These are phyloP conservation scores for Hippocampus kuda DNA, from an alignment of 2,797 vertebrate species.

Conservation along the genomic window DNA sequence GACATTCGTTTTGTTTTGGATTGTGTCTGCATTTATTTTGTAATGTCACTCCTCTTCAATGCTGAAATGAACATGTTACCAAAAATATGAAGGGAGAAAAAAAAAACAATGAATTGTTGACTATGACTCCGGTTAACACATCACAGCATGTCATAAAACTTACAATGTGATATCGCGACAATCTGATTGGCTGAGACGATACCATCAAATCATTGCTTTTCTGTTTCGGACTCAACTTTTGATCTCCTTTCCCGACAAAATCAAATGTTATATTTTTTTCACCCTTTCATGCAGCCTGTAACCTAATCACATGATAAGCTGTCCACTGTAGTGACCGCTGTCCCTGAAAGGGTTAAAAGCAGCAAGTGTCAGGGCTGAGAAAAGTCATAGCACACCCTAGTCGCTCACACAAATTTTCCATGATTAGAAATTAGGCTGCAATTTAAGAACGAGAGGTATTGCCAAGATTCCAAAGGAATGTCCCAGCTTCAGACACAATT, in stretches of 20 bases:
- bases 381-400: too few relatives aligned
- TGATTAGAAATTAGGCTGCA: not conserved
- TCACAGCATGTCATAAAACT: too few relatives aligned
- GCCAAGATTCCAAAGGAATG: not conserved
- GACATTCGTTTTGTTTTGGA: not conserved
- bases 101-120: too few relatives aligned
- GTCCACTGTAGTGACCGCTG: too few relatives aligned
- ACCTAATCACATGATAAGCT: too few relatives aligned
- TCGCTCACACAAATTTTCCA: too few relatives aligned
- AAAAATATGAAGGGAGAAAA: not conserved
- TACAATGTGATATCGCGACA: too few relatives aligned
- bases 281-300: too few relatives aligned
- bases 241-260: slow-evolving; percentile 1
- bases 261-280: not conserved
- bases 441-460: not conserved
- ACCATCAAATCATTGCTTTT: not conserved
- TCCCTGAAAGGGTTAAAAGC: not conserved
- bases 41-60: not conserved
- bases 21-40: not conserved
- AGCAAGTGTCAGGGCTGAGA: not conserved
- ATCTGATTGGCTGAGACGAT: not conserved
- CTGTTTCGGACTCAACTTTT: too few relatives aligned
- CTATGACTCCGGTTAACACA: too few relatives aligned
- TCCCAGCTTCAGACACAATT: too few relatives aligned
- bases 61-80: not conserved